Base-by-base conservation (phyloP, 1,140 invertebrate species). In the Phortica variegata region DNA sequence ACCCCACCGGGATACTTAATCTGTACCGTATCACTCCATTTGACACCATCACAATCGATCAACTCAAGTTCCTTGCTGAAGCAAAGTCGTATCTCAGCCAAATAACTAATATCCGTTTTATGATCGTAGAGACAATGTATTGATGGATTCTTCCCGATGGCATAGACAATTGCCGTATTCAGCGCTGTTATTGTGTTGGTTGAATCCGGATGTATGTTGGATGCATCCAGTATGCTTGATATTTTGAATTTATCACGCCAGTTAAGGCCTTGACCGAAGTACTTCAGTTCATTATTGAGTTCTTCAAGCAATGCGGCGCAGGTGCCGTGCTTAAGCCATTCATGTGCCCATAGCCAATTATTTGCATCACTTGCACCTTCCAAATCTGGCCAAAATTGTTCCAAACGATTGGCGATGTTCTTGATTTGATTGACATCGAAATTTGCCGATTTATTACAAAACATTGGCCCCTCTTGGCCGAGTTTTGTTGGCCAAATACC, bases 241-340 rank as follows among this genome's bases (percentile, higher is more conserved):
- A 90, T 85, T 16, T 85, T 80, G 55, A 83, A 90, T 16, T 80
- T 58, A 9, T 83, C 65, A 0, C 84, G 72, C 78, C 85, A 85
- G 10, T 81, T 62, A 2, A 92, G 60, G 0, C 86, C 89, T 52
- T 83, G 77, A 1, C 74, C 60, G 54, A 92, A 92, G 68, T 90
- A 93, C 61, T 89, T 89, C 0, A 80, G 60, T 62, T 91, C 85
- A 5, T 78, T 82, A 55, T 85, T 80, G 1, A 92, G 65, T 6
- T 60, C 36, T n/a, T 82, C 73, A 2, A 90, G 49, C 6, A 68
- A 57, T 1, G 82, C 78, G 12, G 89, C 87, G 63, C 90, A 93
- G 1, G 89, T 90, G 0, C 90, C 90, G 71, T 93, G 90, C 63
- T 92, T 93, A 1, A 79, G 70, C 90, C 90, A 93, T 71, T 92